A percentile compares a stretch with the other conserved stretches of the same genome.
Conservation (phyloP, 2,113 vertebrate genomes). For the Alaudala cheleensis region DNA sequence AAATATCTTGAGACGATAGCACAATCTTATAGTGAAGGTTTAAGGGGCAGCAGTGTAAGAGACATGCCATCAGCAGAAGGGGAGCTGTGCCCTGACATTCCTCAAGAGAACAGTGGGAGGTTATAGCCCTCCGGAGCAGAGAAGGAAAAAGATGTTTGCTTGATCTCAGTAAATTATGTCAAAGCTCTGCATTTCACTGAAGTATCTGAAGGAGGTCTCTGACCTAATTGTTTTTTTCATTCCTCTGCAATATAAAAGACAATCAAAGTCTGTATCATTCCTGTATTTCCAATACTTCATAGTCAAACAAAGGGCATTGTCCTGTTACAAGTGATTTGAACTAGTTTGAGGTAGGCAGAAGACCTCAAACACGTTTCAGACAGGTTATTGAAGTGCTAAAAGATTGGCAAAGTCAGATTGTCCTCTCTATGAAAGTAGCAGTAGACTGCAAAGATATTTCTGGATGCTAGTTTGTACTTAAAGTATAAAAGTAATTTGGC, state of each 20-base stretch:
- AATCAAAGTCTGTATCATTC: neutral
- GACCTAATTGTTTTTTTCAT: neutral
- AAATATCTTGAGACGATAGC: neutral
- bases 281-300: neutral
- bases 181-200: neutral
- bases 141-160: neutral
- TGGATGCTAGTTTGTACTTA: conserved; percentile 2
- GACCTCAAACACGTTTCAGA: neutral
- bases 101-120: neutral
- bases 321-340: neutral
- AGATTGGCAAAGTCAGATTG: neutral
- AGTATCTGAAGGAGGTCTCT: neutral
- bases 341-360: neutral
- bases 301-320: neutral
- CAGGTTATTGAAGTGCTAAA: neutral
- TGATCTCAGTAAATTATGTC: neutral
- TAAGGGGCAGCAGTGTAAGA: neutral
- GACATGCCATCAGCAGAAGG: neutral
- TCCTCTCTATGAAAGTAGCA: neutral
- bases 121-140: neutral
- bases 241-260: neutral
- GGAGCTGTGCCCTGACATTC: neutral
- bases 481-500: neutral
- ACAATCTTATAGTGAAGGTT: neutral
- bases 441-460: neutral